Evolutionary conservation across 2,888 invertebrate genomes (phyloP), one percentile per base, ranked within the genome.

Genomic region (Eristalis arbustorum): DNA sequence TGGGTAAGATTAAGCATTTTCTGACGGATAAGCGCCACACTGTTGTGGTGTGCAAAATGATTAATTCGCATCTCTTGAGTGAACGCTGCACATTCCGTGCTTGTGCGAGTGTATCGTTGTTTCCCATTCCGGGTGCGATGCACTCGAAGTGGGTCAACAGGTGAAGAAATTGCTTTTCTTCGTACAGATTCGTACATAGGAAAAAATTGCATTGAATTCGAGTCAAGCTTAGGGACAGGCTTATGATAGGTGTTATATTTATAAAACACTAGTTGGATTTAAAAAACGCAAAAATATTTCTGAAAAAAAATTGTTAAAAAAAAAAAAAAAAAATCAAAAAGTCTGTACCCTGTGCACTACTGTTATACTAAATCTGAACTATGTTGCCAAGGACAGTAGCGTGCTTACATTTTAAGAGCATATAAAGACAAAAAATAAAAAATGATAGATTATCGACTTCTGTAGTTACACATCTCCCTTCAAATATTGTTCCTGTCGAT

Each of bases 81-180:
- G 69, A 81, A 75, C n/a, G 71, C 57, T 78, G 79, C 71, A 73
- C 73, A 72, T 80, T 75, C 74, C 49, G 57, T 63, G 34, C 23
- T 57, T 62, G 37, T 25, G 57, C 71, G 61, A 71, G n/a, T 62
- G 72, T 6, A 31, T 68, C 62, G 62, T 37, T 59, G 34, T 31
- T 49, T 22, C 42, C 14, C 37, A 75, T 79, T 79, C 82, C 72
- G 71, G 82, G 87, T 79, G 79, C 68, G 79, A 79, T 79, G 83
- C 75, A 72, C 87, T 79, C 59, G 31, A 83, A 87, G 71, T 87
- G 49, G 87, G 87, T 87, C 87, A 87, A 87, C 87, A 87, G 82
- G 87, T 87, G 87, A 87, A 69, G 62, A 64, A 76, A 63, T 76
- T 59, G 72, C 66, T 63, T 49, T 2, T 18, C 49, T n/a, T 49